phyloP scores from a whole-genome alignment of 2,797 vertebrate genomes.

The Corythornis leucogaster region DNA sequence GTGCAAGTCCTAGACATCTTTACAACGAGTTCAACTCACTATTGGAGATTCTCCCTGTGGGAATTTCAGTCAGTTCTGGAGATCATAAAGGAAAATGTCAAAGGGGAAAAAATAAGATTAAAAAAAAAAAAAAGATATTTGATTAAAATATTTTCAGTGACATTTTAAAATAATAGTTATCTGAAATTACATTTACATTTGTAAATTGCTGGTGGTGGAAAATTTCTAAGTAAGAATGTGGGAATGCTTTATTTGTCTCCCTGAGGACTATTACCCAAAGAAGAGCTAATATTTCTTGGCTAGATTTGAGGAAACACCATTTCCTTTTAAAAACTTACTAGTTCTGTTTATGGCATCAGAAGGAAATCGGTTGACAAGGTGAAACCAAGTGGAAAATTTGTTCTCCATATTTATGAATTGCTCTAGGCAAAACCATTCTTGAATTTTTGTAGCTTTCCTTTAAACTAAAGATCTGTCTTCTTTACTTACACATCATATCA shows the following conservation, averaged over 20 bases:
- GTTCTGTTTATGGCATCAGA: neutral
- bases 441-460: neutral
- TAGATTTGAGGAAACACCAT: neutral
- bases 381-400: neutral
- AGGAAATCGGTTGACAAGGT: neutral
- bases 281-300: neutral
- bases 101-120: neutral
- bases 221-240: neutral
- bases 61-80: neutral
- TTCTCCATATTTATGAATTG: neutral
- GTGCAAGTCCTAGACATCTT: neutral
- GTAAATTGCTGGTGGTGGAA: neutral
- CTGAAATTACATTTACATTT: neutral
- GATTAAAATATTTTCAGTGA: neutral
- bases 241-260: neutral
- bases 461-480: neutral
- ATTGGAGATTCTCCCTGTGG: neutral
- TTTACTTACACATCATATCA: neutral
- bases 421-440: neutral
- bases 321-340: neutral
- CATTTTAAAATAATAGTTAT: neutral
- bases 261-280: neutral
- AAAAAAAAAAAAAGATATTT: neutral
- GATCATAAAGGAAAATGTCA: neutral
- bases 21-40: neutral